Evolutionary conservation across 2,113 vertebrate species (phyloP).

Genomic region (Chelonoidis abingdonii): DNA sequence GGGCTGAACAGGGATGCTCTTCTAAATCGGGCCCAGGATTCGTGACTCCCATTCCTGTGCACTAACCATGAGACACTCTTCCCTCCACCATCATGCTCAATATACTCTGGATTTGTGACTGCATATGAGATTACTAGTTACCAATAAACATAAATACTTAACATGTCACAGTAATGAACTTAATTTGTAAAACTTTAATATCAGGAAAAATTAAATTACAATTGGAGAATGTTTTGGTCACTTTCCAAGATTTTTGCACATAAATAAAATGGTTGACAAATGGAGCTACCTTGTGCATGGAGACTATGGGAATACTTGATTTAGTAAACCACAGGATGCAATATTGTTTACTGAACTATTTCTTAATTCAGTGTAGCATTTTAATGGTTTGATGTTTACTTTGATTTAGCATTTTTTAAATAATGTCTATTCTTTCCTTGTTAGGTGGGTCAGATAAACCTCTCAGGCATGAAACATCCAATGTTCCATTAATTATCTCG

Average conservation of each 20-base stretch:
- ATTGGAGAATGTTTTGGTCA: slow-evolving; percentile 8
- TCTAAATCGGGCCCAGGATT: background rate
- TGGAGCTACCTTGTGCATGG: background rate
- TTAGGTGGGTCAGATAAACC: background rate
- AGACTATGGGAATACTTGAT: background rate
- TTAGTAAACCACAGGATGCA: slow-evolving; percentile 52
- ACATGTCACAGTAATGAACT: slow-evolving; percentile 23
- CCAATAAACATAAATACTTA: background rate
- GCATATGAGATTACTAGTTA: background rate
- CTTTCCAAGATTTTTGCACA: slow-evolving; percentile 45
- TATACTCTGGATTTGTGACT: background rate
- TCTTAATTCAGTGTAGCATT: slow-evolving; percentile 48
- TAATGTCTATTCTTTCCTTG: background rate
- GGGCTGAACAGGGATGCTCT: background rate
- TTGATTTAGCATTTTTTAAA: slow-evolving; percentile 47
- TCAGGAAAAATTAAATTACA: slow-evolving; percentile 39
- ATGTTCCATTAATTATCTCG: background rate
- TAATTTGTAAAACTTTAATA: slow-evolving; percentile 28
- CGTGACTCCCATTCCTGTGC: background rate
- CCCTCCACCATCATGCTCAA: background rate
- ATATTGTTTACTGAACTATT: slow-evolving; percentile 61
- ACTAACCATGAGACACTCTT: background rate
- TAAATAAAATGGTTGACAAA: slow-evolving; percentile 43
- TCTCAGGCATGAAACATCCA: background rate
- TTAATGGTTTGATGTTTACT: slow-evolving; percentile 49